Base-by-base conservation (phyloP, 2,888 invertebrate genomes). In the Pomacea canaliculata region DNA sequence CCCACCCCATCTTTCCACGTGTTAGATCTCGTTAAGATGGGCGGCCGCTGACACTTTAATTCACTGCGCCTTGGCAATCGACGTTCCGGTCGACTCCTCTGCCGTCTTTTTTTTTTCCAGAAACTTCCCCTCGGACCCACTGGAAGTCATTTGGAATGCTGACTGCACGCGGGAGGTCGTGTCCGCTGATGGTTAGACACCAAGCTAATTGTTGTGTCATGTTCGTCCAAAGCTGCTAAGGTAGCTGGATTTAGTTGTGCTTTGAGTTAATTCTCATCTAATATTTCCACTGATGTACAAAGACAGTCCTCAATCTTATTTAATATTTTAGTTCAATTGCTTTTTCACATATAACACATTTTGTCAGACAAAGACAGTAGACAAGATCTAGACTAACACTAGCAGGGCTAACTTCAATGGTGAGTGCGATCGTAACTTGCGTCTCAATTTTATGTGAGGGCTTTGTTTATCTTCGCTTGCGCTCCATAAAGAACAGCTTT, bases 21-120 rank as follows among this genome's bases (percentile, higher is more conserved):
- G 63, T 63, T 63, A 63, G 63, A 63, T 63, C 63, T 23, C 27
- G 63, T 63, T 63, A 63, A 63, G 63, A 63, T 63, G 63, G 23
- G 23, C 63, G 7, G 12, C n/a, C 27, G n/a, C 63, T 63, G 63
- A 63, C 63, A 63, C 63, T 63, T 63, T 63, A 63, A 63, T 63
- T 63, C 63, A 63, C 63, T 63, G 10, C 23, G 63, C 27, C 10
- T 63, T 23, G 63, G 63, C 63, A 23, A 19, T 63, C 63, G 27
- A 63, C 63, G 27, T 63, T 63, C 19, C 63, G 23, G 19, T 19
- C 63, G 51, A 23, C 63, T 63, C 63, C 10, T 2, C 3, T 4
- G 7, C n/a, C 63, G 10, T n/a, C 63, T 19, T 60, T 60, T 60
- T n/a, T n/a, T 60, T 27, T 23, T 19, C 63, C 63, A 27, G n/a